Conservation (phyloP, 2,888 invertebrate species). For the Hirudinaria manillensis region DNA sequence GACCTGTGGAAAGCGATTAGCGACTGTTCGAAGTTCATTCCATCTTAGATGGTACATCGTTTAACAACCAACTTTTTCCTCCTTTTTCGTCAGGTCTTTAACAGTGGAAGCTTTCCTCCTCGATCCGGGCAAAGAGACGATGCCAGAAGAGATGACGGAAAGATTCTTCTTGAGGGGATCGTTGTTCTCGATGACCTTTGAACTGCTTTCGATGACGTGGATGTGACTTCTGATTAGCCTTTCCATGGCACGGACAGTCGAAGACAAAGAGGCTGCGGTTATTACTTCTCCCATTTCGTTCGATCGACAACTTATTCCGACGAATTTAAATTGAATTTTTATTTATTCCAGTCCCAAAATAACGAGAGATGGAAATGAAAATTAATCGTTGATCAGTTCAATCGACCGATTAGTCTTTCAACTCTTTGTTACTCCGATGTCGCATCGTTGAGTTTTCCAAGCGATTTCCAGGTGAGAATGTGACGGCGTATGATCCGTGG, state of each 20-base stretch:
- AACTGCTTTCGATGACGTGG: conserved; percentile 17
- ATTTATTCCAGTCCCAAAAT: not conserved
- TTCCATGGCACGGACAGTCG: conserved; percentile 30
- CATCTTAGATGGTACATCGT: no score
- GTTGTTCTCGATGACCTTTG: conserved; percentile 1
- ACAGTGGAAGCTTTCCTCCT: not conserved
- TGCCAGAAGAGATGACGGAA: not conserved
- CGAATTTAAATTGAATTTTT: not conserved
- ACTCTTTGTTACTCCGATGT: no score
- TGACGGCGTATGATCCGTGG: no score
- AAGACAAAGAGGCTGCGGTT: conserved; percentile 24
- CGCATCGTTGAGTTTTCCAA: no score
- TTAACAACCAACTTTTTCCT: not conserved
- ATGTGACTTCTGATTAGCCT: conserved; percentile 31
- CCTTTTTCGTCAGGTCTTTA: conserved; percentile 15
- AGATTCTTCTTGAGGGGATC: not conserved
- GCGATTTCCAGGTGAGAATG: no score
- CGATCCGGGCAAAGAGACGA: not conserved
- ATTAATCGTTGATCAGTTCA: no score
- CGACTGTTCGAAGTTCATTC: not conserved
- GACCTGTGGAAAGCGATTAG: conserved; percentile 42
- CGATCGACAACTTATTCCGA: not conserved
- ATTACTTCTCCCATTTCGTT: not conserved
- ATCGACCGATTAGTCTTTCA: no score
- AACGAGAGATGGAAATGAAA: no score